Evolutionary conservation across 2,888 invertebrate species (phyloP), one percentile per base, ranked within the genome.

Genomic region (Cheilosia soror): DNA sequence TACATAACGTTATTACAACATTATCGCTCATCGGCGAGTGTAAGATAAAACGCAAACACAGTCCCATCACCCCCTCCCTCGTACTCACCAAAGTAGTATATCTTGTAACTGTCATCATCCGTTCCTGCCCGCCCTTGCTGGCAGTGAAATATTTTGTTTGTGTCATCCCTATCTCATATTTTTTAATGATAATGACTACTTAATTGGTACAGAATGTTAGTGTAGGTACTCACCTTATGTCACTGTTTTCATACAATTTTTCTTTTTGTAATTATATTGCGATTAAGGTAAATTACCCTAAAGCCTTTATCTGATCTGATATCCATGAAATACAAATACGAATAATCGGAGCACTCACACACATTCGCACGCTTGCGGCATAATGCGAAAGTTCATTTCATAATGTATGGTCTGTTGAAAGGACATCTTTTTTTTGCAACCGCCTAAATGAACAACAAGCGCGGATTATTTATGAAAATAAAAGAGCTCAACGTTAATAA

Each of bases 121-220:
- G n/a, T 15, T 33, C 53, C n/a, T 37, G n/a, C n/a, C 29, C 1
- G 7, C 11, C 7, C 13, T 11, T 4, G n/a, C n/a, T 44, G 49
- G 9, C 13, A 71, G 25, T n/a, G 33, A 20, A 44, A 31, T 33
- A 20, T 33, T 66, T 33, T 58, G 31, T 53, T 31, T 13, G 5
- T 44, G 47, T 27, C 27, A 3, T n/a, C 76, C 49, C 63, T 83
- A 83, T 83, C 82, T 51, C 40, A 25, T 31, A 44, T 33, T 60
- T 73, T 69, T 75, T 71, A 69, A 83, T 63, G 73, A 79, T 84
- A 79, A 84, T 76, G 72, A 58, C 51, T 65, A 51, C 69, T 79
- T 79, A 75, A 84, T 69, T 73, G 78, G 55, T 58, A 47, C 58
- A 29, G 42, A 73, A 65, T 15, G 11, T 7, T 40, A 57, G 11